Evolutionary conservation across 2,113 vertebrate species (phyloP).

Genomic region (Hippocampus guttulatus): DNA sequence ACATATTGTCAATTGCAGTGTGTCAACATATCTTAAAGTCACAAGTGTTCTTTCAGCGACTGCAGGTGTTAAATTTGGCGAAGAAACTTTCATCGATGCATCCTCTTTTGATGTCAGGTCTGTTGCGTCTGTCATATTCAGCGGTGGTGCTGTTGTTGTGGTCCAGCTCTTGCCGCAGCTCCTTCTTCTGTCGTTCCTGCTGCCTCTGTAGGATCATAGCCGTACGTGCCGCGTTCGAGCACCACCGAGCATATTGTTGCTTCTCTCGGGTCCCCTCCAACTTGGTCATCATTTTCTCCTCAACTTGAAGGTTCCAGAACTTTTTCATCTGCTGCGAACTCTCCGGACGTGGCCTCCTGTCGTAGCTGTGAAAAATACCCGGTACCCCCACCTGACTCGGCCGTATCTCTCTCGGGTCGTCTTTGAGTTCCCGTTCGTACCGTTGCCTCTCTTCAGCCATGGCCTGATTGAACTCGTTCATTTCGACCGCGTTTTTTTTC

Average conservation of each 20-base stretch:
- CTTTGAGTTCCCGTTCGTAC: conserved; percentile 44
- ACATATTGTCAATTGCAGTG: not conserved
- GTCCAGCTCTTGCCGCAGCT: conserved; percentile 71
- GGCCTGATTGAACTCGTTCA: conserved; percentile 77
- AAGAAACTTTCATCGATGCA: conserved; percentile 73
- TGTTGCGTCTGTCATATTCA: conserved; percentile 57
- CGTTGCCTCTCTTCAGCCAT: conserved; percentile 69
- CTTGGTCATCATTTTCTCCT: conserved; percentile 73
- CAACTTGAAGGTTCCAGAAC: conserved; percentile 75
- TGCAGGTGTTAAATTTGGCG: conserved; percentile 82
- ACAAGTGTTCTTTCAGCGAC: conserved; percentile 41
- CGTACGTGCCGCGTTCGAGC: conserved; percentile 43
- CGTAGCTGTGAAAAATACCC: conserved; percentile 61
- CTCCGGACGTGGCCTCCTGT: conserved; percentile 71
- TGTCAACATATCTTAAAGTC: not conserved
- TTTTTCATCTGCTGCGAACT: conserved; percentile 64
- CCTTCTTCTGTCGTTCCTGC: conserved; percentile 60
- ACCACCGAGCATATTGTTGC: conserved; percentile 57
- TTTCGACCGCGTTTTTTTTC: conserved; percentile 59
- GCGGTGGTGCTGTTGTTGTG: conserved; percentile 71
- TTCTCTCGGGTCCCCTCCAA: conserved; percentile 63
- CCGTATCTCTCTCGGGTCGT: conserved; percentile 2
- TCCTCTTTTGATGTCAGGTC: conserved; percentile 64
- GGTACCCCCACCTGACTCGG: conserved; percentile 53
- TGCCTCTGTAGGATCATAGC: conserved; percentile 73